phyloP scores from a whole-genome alignment of 2,797 vertebrate genomes.

The Siniperca scherzeri region DNA sequence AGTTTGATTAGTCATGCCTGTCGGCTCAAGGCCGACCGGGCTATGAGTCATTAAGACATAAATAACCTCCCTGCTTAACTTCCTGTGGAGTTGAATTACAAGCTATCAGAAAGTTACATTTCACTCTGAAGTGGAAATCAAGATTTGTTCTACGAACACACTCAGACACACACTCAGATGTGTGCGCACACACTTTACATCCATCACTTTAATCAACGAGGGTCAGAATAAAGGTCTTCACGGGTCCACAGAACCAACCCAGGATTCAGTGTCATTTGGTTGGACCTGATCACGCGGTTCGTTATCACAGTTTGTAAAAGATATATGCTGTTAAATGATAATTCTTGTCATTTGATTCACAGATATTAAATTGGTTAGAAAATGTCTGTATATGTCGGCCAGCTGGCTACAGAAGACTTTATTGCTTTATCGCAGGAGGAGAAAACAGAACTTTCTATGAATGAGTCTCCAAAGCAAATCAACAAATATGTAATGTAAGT shows the following conservation, averaged over 20 bases:
- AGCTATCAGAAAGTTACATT: neutral
- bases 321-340: too few relatives aligned
- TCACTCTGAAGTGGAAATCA: neutral
- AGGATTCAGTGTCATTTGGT: neutral
- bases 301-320: too few relatives aligned
- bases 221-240: neutral
- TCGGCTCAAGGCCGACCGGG: conserved; percentile 16
- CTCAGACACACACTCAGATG: neutral
- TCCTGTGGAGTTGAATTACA: neutral
- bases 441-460: too few relatives aligned
- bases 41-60: conserved; percentile 26
- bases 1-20: conserved; percentile 53
- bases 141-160: neutral
- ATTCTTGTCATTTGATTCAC: neutral
- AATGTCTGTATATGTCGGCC: neutral
- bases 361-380: neutral
- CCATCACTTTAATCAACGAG: neutral
- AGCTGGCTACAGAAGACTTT: too few relatives aligned
- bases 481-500: too few relatives aligned
- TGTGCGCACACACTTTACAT: neutral
- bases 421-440: too few relatives aligned
- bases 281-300: too few relatives aligned
- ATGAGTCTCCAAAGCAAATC: too few relatives aligned
- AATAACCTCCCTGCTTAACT: conserved; percentile 12
- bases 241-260: neutral